A percentile compares a stretch with the other conserved stretches of the same genome.
Evolutionary conservation across 2,888 invertebrate genomes (phyloP).

Genomic region (Cheilosia soror): DNA sequence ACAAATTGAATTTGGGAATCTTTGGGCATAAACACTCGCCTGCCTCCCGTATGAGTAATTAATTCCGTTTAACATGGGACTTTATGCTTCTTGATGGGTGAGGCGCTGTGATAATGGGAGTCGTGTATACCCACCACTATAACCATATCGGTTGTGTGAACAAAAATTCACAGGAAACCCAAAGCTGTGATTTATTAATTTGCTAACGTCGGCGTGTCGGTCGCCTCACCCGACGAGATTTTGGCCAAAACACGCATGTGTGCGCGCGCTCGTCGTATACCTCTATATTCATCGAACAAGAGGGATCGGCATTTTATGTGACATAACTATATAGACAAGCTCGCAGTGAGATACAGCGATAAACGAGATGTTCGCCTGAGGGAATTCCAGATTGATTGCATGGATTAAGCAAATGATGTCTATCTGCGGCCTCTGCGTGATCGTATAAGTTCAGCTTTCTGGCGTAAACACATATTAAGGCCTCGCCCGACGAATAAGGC

Average conservation of each 20-base stretch:
- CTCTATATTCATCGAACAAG: background rate
- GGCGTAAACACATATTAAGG: slow-evolving; percentile 49
- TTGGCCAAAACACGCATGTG: slow-evolving; percentile 9
- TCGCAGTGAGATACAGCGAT: slow-evolving; percentile 17
- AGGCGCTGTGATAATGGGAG: slow-evolving; percentile 59
- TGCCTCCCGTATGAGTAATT: slow-evolving; percentile 67
- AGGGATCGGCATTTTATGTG: slow-evolving; percentile 72
- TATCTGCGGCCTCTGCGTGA: slow-evolving; percentile 56
- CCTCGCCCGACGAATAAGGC: slow-evolving; percentile 30
- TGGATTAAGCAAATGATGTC: slow-evolving; percentile 73
- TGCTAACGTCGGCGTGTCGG: slow-evolving; percentile 50
- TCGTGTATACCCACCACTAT: background rate
- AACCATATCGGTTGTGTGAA: slow-evolving; percentile 9
- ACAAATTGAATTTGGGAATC: slow-evolving; percentile 46
- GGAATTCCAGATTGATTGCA: slow-evolving; percentile 73
- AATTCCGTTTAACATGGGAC: slow-evolving; percentile 62
- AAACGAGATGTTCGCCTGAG: slow-evolving; percentile 57
- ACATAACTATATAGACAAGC: slow-evolving; percentile 60
- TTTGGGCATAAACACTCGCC: slow-evolving; percentile 33
- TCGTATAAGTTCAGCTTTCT: slow-evolving; percentile 27
- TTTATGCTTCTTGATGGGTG: slow-evolving; percentile 59
- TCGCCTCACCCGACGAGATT: background rate
- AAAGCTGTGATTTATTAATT: slow-evolving; percentile 73
- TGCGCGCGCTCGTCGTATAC: background rate
- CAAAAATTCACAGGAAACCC: slow-evolving; percentile 57